Evolutionary conservation across 2,888 invertebrate genomes (phyloP), one percentile per base, ranked within the genome.

Genomic region (Pocota personata): DNA sequence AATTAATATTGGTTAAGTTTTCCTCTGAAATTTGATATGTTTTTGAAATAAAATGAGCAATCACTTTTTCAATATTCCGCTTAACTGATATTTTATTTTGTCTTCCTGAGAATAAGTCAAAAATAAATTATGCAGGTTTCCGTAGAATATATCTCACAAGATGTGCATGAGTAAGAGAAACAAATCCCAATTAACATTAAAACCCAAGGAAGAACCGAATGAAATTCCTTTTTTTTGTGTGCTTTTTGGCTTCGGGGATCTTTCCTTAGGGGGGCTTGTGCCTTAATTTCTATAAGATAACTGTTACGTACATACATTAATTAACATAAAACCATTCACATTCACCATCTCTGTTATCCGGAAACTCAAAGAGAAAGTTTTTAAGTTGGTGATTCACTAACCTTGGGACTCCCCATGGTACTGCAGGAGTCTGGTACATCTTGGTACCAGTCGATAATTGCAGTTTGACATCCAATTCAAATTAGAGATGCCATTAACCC

Each of bases 391-490:
- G 57, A 57, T 57, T 57, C 32, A 35, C 10, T 12, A 57, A 57
- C 19, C 1, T 24, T 50, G 32, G 57, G 35, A 5, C 10, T 57
- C 57, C 32, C 57, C 57, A 35, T 57, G 57, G 19, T 55, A 57
- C 30, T 27, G 16, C 30, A 57, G 57, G 24, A 35, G 24, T 16
- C 35, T 50, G 50, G 48, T 12, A 50, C 40, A 6, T 21, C 35
- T 7, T 67, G 24, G 5, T 32, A 67, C 37, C 7, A 60, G 58
- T 19, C 14, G 58, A 37, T 58, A 58, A 35, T 21, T 66, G 4
- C 27, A 55, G 7, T 19, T 55, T 30, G 69, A 55, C 69, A 69
- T 43, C 55, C 40, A 27, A 37, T 40, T 40, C 40, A 30, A 55
- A 69, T 43, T 21, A 10, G 30, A 55, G 40, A 8, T 50, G 67